Percentiles rank a stretch among this genome's conserved stretches.
Conservation (phyloP, 2,888 invertebrate species). For the Theretra japonica region DNA sequence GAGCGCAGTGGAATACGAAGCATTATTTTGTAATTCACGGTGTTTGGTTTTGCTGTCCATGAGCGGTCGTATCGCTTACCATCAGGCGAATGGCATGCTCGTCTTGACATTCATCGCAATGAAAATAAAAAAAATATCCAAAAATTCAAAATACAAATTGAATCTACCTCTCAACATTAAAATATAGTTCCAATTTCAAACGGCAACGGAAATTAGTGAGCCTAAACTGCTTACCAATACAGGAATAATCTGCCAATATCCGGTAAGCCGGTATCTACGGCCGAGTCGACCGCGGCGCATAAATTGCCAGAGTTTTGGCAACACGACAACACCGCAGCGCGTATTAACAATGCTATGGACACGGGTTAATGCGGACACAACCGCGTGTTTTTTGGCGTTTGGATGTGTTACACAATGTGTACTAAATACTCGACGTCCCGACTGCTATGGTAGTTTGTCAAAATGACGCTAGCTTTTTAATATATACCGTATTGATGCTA, state of each 20-base stretch:
- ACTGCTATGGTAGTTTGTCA: no score
- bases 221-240: slow-evolving; percentile 18
- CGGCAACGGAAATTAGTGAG: slow-evolving; percentile 2
- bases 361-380: slow-evolving; percentile 1
- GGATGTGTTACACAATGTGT: not conserved
- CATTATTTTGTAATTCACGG: no score
- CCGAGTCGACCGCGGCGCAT: not conserved
- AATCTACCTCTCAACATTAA: not conserved
- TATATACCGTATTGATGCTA: no score
- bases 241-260: slow-evolving; percentile 14
- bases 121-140: no score
- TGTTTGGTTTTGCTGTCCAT: no score
- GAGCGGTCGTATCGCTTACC: no score
- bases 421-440: no score
- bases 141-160: no score
- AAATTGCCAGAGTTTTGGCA: slow-evolving; percentile 16
- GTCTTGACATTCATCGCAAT: no score
- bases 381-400: not conserved
- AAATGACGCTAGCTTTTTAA: no score
- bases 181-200: slow-evolving; percentile 12
- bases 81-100: no score
- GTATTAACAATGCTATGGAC: not conserved
- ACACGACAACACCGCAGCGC: not conserved
- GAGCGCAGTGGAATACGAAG: no score
- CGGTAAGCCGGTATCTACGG: not conserved